A percentile compares a stretch with the other conserved stretches of the same genome.
phyloP scores from a whole-genome alignment of 2,797 vertebrate species.

The Balearica regulorum region DNA sequence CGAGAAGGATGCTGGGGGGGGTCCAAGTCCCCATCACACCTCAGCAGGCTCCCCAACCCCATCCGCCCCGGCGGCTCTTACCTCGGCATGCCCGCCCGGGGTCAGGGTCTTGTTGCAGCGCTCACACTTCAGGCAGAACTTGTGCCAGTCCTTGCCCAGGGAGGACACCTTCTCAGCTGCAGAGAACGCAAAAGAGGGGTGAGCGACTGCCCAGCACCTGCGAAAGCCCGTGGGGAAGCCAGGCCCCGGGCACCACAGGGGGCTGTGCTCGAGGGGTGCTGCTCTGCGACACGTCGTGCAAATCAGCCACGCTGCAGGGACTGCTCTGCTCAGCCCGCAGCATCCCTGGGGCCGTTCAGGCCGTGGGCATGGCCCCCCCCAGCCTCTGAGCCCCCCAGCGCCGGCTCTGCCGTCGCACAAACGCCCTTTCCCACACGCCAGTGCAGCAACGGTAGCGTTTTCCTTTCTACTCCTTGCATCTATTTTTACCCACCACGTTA shows the following conservation, averaged over 20 bases:
- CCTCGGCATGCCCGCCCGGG: constrained; percentile 91
- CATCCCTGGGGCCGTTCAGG: no score
- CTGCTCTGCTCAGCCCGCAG: neutral
- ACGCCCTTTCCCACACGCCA: neutral
- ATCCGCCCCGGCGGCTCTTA: neutral
- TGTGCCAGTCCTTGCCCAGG: constrained; percentile 97
- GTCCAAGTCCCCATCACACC: no score
- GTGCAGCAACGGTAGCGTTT: neutral
- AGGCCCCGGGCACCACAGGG: accelerated
- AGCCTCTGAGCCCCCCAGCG: neutral
- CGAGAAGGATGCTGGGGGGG: no score
- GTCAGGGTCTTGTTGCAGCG: constrained; percentile 95
- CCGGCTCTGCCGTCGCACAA: neutral
- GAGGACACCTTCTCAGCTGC: constrained; percentile 95
- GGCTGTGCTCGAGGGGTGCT: accelerated
- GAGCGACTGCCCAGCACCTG: neutral
- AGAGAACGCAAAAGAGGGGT: neutral
- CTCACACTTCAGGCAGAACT: constrained; percentile 95
- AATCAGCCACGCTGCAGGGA: neutral
- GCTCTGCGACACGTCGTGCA: accelerated
- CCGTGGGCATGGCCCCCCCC: accelerated
- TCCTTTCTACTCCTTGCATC: neutral
- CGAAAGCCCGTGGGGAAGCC: neutral
- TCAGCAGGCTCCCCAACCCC: neutral
- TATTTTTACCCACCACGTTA: constrained; percentile 7